Evolutionary conservation across 2,888 invertebrate genomes (phyloP).

Genomic region (Ariolimax columbianus): DNA sequence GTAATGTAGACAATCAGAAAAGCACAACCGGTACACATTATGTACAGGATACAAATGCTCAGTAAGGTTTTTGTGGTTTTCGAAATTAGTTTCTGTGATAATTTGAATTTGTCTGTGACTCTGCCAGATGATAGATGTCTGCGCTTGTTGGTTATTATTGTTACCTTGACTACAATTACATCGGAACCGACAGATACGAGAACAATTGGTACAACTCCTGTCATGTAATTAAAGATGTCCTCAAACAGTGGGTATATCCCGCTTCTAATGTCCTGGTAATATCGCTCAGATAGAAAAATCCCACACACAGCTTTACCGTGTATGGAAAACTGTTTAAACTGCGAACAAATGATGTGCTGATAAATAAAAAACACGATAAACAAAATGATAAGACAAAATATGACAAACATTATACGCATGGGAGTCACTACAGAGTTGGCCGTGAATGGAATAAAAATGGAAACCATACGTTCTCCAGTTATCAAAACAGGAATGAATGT

Average conservation of each 20-base stretch:
- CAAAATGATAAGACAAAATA: neutral
- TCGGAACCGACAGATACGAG: neutral
- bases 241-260: neutral
- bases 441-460: neutral
- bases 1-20: neutral
- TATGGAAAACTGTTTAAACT: neutral
- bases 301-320: neutral
- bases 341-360: neutral
- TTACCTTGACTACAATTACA: neutral
- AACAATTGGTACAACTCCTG: neutral
- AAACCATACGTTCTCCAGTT: neutral
- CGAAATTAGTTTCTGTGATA: neutral
- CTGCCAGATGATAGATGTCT: neutral
- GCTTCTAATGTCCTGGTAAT: neutral
- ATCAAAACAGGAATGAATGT: neutral
- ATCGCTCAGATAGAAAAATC: neutral
- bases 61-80: neutral
- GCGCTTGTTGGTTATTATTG: neutral
- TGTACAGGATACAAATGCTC: neutral
- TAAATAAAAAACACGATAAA: neutral
- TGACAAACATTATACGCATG: neutral
- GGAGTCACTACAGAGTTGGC: neutral
- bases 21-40: neutral
- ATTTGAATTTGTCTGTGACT: neutral
- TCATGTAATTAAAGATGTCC: neutral